These are phyloP conservation scores for Erebia aethiops DNA, from an alignment of 2,888 invertebrate genomes.

Conservation along the genomic window DNA sequence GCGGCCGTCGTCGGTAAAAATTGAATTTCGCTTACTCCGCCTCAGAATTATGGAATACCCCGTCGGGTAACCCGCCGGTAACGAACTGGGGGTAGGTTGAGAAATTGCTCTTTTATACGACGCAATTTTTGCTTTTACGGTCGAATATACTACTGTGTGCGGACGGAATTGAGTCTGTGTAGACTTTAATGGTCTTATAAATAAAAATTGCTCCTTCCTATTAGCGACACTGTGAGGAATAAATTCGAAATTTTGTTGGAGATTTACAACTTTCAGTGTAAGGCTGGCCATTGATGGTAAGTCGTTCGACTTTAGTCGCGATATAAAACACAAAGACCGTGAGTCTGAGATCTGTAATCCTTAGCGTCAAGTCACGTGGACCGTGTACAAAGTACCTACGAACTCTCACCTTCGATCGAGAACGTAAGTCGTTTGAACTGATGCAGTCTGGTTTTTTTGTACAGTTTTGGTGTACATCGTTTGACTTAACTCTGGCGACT, in stretches of 20 bases:
- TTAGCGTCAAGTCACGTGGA: no score
- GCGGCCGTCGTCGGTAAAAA: constrained; percentile 33
- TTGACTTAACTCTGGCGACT: no score
- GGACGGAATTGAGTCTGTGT: constrained; percentile 14
- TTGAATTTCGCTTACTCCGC: constrained; percentile 35
- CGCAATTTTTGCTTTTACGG: constrained; percentile 31
- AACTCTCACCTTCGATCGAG: no score
- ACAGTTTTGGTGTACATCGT: no score
- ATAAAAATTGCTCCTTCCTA: constrained; percentile 16
- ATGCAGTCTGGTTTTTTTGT: no score
- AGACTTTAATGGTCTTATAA: constrained; percentile 19
- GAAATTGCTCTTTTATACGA: constrained; percentile 41
- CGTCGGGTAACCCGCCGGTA: constrained; percentile 29
- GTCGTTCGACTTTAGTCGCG: no score
- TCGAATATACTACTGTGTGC: constrained; percentile 27
- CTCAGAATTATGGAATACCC: constrained; percentile 33
- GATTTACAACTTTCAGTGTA: background rate
- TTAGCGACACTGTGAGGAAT: constrained; percentile 7
- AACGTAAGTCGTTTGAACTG: no score
- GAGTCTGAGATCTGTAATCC: no score
- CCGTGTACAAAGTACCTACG: no score
- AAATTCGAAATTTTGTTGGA: background rate
- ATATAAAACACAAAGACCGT: no score
- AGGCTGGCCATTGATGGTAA: no score
- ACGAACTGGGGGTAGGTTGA: constrained; percentile 37